Evolutionary conservation across 2,888 invertebrate species (phyloP), one percentile per base, ranked within the genome.

Genomic region (Epinotia nisella): DNA sequence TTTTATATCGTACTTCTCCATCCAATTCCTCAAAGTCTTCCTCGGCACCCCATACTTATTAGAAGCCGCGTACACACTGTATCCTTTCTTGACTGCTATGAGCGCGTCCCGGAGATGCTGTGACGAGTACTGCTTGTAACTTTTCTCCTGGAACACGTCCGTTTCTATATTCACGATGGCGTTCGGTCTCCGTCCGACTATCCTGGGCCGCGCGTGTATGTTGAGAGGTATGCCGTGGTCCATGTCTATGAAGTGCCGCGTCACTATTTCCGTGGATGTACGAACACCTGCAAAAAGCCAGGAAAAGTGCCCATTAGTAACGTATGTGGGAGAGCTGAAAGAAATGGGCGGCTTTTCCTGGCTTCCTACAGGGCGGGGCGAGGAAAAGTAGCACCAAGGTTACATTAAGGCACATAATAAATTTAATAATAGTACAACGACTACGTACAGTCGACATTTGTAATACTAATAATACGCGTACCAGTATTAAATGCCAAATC

Each of bases 1-100:
- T 79, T 94, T 93, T 45, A 94, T 94, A 79, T 94, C 93, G 75
- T 94, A 94, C 73, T 94, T 94, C 68, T 94, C 94, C 94, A 94
- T 94, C 93, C 94, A 94, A 82, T 94, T 94, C 70, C 94, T 81
- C 29, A 94, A 82, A 39, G 94, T 94, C 72, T 94, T 94, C 80
- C 94, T 86, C 1, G 94, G 94, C 29, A 94, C 94, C 0, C 94
- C 94, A 75, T 90, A 94, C 56, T 94, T 94, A 74, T 94, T 94
- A 0, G 94, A 94, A 0, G 94, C 94, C 0, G 94, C 94, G 74
- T 94, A 94, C 0, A 94, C 94, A 35, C 94, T 94, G 71, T 93
- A 92, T 0, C 94, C 94, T 78, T 91, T 91, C 76, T 94, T 94
- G 0, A 94, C 94, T 0, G 94, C 94, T 55, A 94, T 93, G 1